Base-by-base conservation (phyloP, 2,888 invertebrate genomes). In the Trichopoda pennipes region DNA sequence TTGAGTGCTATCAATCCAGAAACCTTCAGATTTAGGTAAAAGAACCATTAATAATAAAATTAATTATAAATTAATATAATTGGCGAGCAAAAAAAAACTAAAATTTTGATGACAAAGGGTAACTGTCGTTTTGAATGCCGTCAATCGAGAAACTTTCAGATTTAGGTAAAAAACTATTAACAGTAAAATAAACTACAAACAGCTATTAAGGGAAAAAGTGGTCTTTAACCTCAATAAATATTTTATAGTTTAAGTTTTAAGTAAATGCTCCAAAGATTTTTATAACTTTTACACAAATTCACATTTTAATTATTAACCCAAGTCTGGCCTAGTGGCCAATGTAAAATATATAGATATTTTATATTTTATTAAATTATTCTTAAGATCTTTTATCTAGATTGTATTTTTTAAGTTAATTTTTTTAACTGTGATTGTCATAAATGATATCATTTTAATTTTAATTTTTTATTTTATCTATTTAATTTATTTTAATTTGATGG, bases 401-500 rank as follows among this genome's bases (percentile, higher is more conserved):
- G 19, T 70, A 38, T 38, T 19, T 72, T 66, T 61, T 60, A 49
- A n/a, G n/a, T 56, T 55, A 1, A 61, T 77, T 35, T 51, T 47
- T 55, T 28, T 38, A 72, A 44, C 79, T 82, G 79, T 82, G 82
- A 82, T 82, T 82, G 82, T 82, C 82, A 79, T 79, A 64, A 70
- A 61, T 58, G 49, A 58, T 56, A 58, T 70, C 53, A 14, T 70
- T 51, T 38, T 38, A 12, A 21, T 47, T 77, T 64, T 64, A 38
- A 53, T 58, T 44, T 60, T 35, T 69, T n/a, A 61, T 21, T 35
- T 16, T 60, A 38, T 38, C 14, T 38, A 1, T 44, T 47, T 28
- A 17, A 7, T 55, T 32, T 68, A n/a, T 68, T 21, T 53, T 23
- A 53, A 56, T 49, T 55, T 68, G 38, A 32, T 49, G 4, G 44